Conservation (phyloP, 1,140 invertebrate species). For the Drosophila kikkawai region DNA sequence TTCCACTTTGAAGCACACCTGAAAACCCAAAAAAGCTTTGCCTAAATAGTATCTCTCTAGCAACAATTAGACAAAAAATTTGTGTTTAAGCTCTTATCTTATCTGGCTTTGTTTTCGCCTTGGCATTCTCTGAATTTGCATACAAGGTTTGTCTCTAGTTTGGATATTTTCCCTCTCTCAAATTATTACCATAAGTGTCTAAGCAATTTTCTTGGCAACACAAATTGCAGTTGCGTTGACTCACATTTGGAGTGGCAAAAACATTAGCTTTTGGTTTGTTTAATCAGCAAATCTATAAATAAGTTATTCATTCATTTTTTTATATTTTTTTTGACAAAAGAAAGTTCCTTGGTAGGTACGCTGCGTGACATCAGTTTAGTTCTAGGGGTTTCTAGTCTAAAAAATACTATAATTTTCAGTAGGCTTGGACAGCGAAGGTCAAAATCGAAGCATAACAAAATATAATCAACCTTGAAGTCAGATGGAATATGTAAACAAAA, state of each 20-base stretch:
- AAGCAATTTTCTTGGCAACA: constrained; percentile 20
- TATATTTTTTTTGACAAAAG: constrained; percentile 40
- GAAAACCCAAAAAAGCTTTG: constrained; percentile 12
- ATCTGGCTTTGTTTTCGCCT: constrained; percentile 13
- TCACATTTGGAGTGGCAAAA: constrained; percentile 23
- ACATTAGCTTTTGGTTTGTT: constrained; percentile 47
- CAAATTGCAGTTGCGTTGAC: constrained; percentile 50
- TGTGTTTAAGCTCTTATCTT: constrained; percentile 31
- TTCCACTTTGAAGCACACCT: constrained; percentile 2
- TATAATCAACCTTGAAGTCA: too few relatives aligned
- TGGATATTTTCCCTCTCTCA: constrained; percentile 7
- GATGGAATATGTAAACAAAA: background rate
- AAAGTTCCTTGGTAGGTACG: constrained; percentile 31
- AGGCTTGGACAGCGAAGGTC: background rate
- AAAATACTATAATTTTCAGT: too few relatives aligned
- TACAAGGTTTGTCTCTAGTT: constrained; percentile 13
- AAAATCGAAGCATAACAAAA: background rate
- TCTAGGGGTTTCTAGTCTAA: background rate
- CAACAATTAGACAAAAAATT: constrained; percentile 26
- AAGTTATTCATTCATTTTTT: constrained; percentile 66
- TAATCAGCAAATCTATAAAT: constrained; percentile 76
- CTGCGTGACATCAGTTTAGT: constrained; percentile 3
- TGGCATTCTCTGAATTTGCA: constrained; percentile 29
- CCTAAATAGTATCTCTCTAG: constrained; percentile 9
- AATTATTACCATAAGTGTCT: constrained; percentile 1